Evolutionary conservation across 1,140 invertebrate species (phyloP), one percentile per base, ranked within the genome.

Genomic region (Drosophila takahashii): DNA sequence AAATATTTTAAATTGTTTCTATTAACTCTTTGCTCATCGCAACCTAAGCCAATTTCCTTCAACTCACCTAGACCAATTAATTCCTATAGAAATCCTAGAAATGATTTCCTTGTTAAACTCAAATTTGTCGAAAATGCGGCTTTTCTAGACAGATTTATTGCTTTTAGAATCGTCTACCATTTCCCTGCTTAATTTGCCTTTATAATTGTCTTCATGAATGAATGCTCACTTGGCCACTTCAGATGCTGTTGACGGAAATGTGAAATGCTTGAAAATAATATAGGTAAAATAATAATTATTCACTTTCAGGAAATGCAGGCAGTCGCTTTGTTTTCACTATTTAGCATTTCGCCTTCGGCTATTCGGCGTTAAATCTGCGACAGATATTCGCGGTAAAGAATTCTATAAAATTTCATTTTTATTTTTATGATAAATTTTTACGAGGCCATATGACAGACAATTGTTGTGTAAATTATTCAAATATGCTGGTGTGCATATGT

Each of bases 301-400:
- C 64, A 70, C 50, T 70, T 70, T 70, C 67, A 70, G 67, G 67
- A 70, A 70, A 51, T 36, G 41, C 51, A 48, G 11, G n/a, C 65
- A 48, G 9, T 57, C 6, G 41, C 61, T 13, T 53, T 36, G 53
- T 36, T 34, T 71, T 66, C 48, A 62, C 59, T 60, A 61, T 64
- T 44, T 48, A 39, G 44, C 61, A 51, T 44, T 57, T 41, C 47
- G 34, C 32, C 42, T 62, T 29, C 18, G 44, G 34, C 61, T 57
- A 79, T 84, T 77, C 52, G 64, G 69, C 77, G 73, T 73, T 77
- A 67, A 76, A 77, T 85, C 53, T 77, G 53, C 56, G 27, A 27
- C 29, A 50, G 27, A 45, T 52, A 75, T 69, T 61, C 51, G 34
- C 39, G 36, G 10, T 34, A 45, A 72, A 51, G 22, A 48, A 36